These are phyloP conservation scores for Sarotherodon lohbergeri DNA, from an alignment of 2,113 vertebrate species.

Conservation along the genomic window DNA sequence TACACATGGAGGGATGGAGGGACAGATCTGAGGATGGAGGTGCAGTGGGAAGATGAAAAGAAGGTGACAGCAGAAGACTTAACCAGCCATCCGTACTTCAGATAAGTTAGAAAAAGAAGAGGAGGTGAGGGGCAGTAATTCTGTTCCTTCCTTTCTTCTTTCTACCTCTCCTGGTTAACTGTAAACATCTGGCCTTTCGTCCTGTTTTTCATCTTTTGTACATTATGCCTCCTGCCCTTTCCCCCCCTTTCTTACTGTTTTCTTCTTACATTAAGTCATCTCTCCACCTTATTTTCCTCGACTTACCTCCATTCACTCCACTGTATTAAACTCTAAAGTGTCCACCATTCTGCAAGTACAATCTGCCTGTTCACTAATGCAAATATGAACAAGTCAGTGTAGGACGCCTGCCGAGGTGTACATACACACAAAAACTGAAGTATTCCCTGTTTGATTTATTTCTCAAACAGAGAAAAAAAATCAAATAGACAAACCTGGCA, in stretches of 20 bases:
- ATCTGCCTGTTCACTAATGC: not conserved
- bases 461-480: not conserved
- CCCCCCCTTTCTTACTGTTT: not conserved
- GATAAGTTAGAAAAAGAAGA: constrained; percentile 14
- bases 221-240: not conserved
- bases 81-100: constrained; percentile 35
- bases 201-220: not conserved
- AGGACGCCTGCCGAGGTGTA: not conserved
- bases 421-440: not conserved
- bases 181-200: constrained; percentile 48
- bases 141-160: constrained; percentile 5
- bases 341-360: not conserved
- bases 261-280: not conserved
- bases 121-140: not conserved
- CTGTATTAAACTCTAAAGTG: not conserved
- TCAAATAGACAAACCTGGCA: not conserved
- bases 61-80: not conserved
- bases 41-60: constrained; percentile 17
- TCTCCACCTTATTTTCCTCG: not conserved
- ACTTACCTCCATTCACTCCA: not conserved
- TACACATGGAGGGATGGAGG: not conserved
- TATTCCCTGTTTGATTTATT: not conserved
- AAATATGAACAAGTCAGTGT: not conserved
- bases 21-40: constrained; percentile 9
- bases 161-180: constrained; percentile 29